Evolutionary conservation across 2,113 vertebrate genomes (phyloP).

Genomic region (Varanus komodoensis): DNA sequence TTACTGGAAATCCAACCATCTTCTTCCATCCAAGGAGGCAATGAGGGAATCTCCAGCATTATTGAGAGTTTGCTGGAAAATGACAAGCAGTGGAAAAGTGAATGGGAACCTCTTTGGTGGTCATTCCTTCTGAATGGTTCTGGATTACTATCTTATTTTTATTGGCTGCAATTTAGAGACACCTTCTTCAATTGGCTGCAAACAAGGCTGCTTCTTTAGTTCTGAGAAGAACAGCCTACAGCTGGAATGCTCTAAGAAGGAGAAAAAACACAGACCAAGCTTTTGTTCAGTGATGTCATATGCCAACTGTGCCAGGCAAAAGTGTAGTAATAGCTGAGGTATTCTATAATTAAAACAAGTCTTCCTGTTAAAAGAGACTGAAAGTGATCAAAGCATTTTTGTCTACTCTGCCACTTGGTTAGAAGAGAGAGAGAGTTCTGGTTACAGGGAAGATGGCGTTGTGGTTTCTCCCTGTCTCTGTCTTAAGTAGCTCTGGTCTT

Average conservation of each 20-base stretch:
- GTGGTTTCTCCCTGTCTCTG: conserved; percentile 59
- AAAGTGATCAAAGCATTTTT: conserved; percentile 73
- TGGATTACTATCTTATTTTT: conserved; percentile 64
- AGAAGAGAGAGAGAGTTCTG: conserved; percentile 59
- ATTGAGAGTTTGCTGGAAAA: conserved; percentile 51
- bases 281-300: conserved; percentile 69
- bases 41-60: conserved; percentile 42
- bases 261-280: conserved; percentile 7
- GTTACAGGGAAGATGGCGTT: conserved; percentile 52
- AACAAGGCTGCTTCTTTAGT: conserved; percentile 54
- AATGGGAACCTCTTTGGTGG: conserved; percentile 51
- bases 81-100: background rate
- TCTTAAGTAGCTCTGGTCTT: conserved; percentile 35
- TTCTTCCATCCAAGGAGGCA: conserved; percentile 41
- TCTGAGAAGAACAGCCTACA: conserved; percentile 61
- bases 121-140: conserved; percentile 58
- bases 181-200: conserved; percentile 58
- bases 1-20: conserved; percentile 52
- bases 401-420: conserved; percentile 60
- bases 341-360: conserved; percentile 76
- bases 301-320: conserved; percentile 65
- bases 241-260: conserved; percentile 63
- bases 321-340: conserved; percentile 67
- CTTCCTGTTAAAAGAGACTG: conserved; percentile 65
- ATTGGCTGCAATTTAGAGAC: conserved; percentile 55